Conservation (phyloP, 2,113 vertebrate genomes). For the Ammodytes marinus region DNA sequence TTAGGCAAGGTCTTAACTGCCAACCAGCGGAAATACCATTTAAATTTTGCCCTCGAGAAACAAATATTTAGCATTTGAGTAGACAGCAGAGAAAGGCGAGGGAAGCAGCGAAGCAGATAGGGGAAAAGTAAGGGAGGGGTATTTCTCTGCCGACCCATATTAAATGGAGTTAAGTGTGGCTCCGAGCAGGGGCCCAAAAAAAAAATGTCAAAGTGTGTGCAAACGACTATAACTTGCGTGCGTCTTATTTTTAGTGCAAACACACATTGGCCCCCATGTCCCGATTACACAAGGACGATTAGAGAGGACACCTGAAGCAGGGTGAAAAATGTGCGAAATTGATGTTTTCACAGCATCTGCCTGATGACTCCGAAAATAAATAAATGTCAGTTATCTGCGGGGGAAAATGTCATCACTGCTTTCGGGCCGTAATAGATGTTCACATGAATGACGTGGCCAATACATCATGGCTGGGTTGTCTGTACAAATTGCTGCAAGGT, state of each 20-base stretch:
- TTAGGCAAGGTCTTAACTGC: slow-evolving; percentile 18
- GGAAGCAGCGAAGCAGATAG: not conserved
- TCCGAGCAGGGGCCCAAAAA: slow-evolving; percentile 68
- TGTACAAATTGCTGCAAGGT: slow-evolving; percentile 34
- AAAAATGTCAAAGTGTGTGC: slow-evolving; percentile 76
- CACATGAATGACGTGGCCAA: slow-evolving; percentile 23
- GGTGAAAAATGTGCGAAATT: slow-evolving; percentile 23
- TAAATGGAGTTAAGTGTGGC: slow-evolving; percentile 73
- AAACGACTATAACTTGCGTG: slow-evolving; percentile 61
- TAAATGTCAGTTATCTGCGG: slow-evolving; percentile 72
- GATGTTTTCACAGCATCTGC: slow-evolving; percentile 58
- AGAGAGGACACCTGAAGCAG: slow-evolving; percentile 69
- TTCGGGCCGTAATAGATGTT: slow-evolving; percentile 23
- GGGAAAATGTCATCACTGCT: slow-evolving; percentile 56
- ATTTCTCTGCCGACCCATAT: slow-evolving; percentile 66
- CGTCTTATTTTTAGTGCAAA: slow-evolving; percentile 52
- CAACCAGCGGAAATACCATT: slow-evolving; percentile 45
- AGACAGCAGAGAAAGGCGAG: slow-evolving; percentile 47
- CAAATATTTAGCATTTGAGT: slow-evolving; percentile 78
- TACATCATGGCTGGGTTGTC: slow-evolving; percentile 12
- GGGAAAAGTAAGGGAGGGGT: slow-evolving; percentile 25
- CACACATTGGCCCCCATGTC: slow-evolving; percentile 1
- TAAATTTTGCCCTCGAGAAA: slow-evolving; percentile 64
- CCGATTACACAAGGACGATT: slow-evolving; percentile 68
- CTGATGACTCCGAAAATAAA: slow-evolving; percentile 63